phyloP scores from a whole-genome alignment of 2,797 vertebrate species.

The Platyrinchus mystaceus region DNA sequence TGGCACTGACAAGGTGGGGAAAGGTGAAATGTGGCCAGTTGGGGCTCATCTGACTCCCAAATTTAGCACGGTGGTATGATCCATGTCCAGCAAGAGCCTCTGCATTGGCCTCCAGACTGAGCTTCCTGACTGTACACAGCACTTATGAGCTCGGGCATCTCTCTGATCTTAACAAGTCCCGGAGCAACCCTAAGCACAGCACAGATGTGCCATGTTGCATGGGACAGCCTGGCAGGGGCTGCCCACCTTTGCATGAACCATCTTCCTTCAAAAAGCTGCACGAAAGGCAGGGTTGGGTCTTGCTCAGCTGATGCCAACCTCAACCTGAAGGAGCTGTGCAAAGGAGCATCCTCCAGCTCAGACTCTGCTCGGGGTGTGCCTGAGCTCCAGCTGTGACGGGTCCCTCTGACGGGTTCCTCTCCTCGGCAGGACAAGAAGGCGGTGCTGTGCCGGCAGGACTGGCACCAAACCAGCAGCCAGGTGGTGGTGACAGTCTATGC shows the following conservation, averaged over 20 bases:
- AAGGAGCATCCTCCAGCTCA: background rate
- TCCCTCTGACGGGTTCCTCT: background rate
- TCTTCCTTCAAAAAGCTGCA: background rate
- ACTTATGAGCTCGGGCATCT: background rate
- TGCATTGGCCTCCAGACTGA: background rate
- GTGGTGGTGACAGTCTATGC: constrained; percentile 90
- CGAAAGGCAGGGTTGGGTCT: background rate
- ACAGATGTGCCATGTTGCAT: background rate
- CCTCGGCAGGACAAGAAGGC: constrained; percentile 62
- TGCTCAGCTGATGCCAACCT: background rate
- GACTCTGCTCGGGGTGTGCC: background rate
- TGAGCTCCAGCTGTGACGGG: background rate
- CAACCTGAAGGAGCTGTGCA: background rate
- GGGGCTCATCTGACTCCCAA: background rate
- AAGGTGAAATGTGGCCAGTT: rapidly evolving
- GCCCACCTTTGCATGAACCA: background rate
- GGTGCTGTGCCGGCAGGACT: constrained; percentile 89
- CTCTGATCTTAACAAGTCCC: background rate
- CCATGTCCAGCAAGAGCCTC: background rate
- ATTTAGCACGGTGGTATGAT: background rate
- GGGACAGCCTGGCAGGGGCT: background rate
- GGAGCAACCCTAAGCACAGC: background rate
- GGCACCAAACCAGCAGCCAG: constrained; percentile 89
- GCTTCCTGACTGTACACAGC: background rate
- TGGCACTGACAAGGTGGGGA: background rate